These are phyloP conservation scores for Timandra comae DNA, from an alignment of 2,888 invertebrate species.

Conservation along the genomic window DNA sequence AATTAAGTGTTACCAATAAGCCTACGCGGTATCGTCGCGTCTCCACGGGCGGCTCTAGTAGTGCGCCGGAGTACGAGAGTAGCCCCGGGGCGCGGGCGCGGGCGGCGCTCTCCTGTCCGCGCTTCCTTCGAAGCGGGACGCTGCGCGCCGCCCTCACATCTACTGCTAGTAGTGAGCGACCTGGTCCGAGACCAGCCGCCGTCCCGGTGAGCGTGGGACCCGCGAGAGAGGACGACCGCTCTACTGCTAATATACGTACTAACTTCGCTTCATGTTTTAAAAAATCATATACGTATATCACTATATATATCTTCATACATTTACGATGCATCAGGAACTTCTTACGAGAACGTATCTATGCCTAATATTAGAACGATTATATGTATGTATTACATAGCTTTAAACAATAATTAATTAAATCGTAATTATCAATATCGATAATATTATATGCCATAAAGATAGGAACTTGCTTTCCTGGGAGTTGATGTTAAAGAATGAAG, in stretches of 20 bases:
- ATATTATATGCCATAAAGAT: conserved; percentile 79
- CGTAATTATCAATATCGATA: conserved; percentile 78
- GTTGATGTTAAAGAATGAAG: conserved; percentile 65
- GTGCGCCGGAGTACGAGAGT: conserved; percentile 22
- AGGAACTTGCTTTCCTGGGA: conserved; percentile 79
- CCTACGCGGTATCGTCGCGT: conserved; percentile 72
- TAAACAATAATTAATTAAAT: conserved; percentile 79
- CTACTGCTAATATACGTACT: conserved; percentile 75
- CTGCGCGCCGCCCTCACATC: conserved; percentile 11
- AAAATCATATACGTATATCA: conserved; percentile 76
- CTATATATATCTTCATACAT: conserved; percentile 77
- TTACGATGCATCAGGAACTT: conserved; percentile 78
- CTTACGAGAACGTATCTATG: conserved; percentile 77
- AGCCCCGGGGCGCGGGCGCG: conserved; percentile 24
- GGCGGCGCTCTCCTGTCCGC: conserved; percentile 1
- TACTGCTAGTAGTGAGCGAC: conserved; percentile 1
- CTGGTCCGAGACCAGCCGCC: conserved; percentile 22
- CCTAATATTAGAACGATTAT: conserved; percentile 78
- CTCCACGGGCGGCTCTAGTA: conserved; percentile 56
- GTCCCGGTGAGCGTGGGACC: conserved; percentile 35
- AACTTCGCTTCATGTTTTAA: conserved; percentile 74
- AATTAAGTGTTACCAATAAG: conserved; percentile 75
- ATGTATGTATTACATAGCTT: conserved; percentile 79
- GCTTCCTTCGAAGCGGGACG: conserved; percentile 20
- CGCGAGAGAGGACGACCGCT: conserved; percentile 71